These are phyloP conservation scores for Lobophora halterata DNA, from an alignment of 2,888 invertebrate genomes.

Conservation along the genomic window DNA sequence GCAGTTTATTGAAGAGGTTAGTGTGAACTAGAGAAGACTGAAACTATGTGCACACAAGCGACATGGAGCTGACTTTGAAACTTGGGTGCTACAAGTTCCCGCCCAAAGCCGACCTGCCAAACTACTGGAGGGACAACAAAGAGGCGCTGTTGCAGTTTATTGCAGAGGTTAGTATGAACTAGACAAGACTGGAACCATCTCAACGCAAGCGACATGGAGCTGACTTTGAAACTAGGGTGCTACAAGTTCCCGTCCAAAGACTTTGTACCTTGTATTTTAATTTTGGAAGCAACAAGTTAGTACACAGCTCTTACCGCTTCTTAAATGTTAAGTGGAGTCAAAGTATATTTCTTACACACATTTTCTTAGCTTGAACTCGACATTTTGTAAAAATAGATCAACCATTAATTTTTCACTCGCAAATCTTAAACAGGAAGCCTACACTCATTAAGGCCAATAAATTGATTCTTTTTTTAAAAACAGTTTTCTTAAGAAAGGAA, in stretches of 20 bases:
- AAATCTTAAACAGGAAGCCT: too few species aligned
- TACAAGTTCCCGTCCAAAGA: slow-evolving; percentile 91
- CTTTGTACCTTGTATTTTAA: too few species aligned
- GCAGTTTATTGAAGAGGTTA: slow-evolving; percentile 92
- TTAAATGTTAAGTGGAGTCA: too few species aligned
- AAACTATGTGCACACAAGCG: slow-evolving; percentile 95
- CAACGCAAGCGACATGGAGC: slow-evolving; percentile 94
- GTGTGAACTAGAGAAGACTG: slow-evolving; percentile 85
- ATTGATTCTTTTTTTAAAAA: too few species aligned
- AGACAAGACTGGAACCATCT: slow-evolving; percentile 96
- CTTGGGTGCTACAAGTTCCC: slow-evolving; percentile 97
- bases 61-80: slow-evolving; percentile 97
- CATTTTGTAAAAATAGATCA: too few species aligned
- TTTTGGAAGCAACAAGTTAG: too few species aligned
- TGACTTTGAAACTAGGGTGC: slow-evolving; percentile 97
- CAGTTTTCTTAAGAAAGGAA: too few species aligned
- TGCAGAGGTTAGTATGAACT: slow-evolving; percentile 84
- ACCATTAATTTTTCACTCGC: too few species aligned
- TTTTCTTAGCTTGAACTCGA: too few species aligned
- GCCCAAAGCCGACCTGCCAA: slow-evolving; percentile 83
- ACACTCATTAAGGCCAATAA: too few species aligned
- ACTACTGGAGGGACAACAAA: slow-evolving; percentile 94
- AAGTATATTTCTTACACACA: too few species aligned
- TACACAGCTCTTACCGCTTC: too few species aligned
- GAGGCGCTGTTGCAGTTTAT: slow-evolving; percentile 92